These are phyloP conservation scores for Heliconius eleuchia DNA, from an alignment of 1,140 invertebrate genomes.

Conservation along the genomic window DNA sequence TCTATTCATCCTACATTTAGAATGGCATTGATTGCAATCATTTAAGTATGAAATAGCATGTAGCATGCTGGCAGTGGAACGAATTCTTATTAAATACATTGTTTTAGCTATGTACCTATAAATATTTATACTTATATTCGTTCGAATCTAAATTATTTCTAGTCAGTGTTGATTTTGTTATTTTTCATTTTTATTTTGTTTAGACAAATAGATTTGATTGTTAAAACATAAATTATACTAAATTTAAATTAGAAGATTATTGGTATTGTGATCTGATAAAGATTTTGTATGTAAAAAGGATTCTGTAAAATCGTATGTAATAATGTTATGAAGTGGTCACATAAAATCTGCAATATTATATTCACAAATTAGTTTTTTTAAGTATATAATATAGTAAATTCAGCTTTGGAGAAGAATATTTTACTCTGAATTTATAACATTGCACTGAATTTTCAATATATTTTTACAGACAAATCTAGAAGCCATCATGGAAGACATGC, in stretches of 20 bases:
- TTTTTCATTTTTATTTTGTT: not conserved
- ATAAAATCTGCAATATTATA: too few species aligned
- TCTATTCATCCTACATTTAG: not conserved
- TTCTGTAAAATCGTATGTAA: too few species aligned
- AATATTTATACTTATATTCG: too few species aligned
- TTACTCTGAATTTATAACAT: too few species aligned
- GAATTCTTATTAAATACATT: conserved; percentile 1
- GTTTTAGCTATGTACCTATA: not conserved
- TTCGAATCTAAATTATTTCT: not conserved
- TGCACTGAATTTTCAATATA: not conserved
- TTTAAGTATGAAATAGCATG: not conserved
- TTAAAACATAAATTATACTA: too few species aligned
- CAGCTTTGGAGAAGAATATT: too few species aligned
- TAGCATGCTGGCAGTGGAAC: not conserved
- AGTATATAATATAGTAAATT: too few species aligned
- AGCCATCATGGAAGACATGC: conserved; percentile 90
- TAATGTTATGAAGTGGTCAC: too few species aligned
- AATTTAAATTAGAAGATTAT: too few species aligned
- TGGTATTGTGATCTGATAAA: too few species aligned
- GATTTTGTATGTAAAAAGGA: too few species aligned
- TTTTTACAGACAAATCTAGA: conserved; percentile 90
- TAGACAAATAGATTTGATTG: not conserved
- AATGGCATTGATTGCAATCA: not conserved
- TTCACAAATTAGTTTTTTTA: too few species aligned
- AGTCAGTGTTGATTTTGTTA: not conserved